Base-by-base conservation (phyloP, 2,888 invertebrate species). In the Saturnia japonica region DNA sequence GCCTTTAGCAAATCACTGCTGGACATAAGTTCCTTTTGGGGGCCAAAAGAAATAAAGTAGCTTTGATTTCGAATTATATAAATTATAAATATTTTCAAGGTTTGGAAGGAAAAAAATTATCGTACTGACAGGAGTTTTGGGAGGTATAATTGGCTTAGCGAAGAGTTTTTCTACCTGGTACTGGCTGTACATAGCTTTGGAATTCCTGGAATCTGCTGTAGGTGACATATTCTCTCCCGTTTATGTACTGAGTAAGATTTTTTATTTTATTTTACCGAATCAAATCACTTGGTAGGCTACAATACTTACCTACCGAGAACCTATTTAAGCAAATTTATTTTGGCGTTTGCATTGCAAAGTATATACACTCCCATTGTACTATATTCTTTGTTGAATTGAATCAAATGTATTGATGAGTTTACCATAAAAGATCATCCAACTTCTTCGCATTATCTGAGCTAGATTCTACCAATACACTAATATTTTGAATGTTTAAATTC, bases 151-250 rank as follows among this genome's bases (percentile, higher is more conserved):
- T 1, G 92, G 92, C 0, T 64, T 91, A 6, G 78, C 84, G 11
- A 85, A 82, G 68, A 93, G 91, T 71, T 89, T 89, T 72, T 81
- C 85, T 0, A 70, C 78, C 0, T 85, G 82, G 72, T 93, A 91
- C 78, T 91, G 91, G 90, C 72, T 89, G 57, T 93, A 89, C 74
- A 79, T 93, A 1, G 80, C 72, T 0, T 75, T 91, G 70, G 92
- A 91, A 73, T 90, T 91, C 69, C 69, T 92, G 1, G 92, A 91
- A 72, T 83, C 88, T 1, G 88, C 87, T 16, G 78, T 93, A 1
- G 93, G 93, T 7, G 92, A 93, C 70, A 83, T 79, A 54, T 90
- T 88, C 74, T 91, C 91, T 0, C 91, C 92, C 0, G 78, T 81
- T 68, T 91, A 87, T 73, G 83, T 91, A 68, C 80, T 91, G n/a